Evolutionary conservation across 1,140 invertebrate species (phyloP).

Genomic region (Cherax destructor): DNA sequence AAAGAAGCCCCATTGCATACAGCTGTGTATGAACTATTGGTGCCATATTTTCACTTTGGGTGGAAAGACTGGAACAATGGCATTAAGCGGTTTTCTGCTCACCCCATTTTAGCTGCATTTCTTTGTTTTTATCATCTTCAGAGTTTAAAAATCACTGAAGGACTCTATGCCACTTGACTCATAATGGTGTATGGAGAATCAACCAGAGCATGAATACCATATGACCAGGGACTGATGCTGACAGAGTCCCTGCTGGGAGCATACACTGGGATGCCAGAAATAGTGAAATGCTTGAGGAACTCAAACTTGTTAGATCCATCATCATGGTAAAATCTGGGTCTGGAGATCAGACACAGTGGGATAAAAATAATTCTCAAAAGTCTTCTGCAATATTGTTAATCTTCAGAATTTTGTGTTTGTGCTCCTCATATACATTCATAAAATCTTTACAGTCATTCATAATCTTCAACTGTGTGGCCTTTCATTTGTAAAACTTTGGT

Average conservation of each 20-base stretch:
- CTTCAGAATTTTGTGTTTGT: not conserved
- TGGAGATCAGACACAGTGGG: constrained; percentile 54
- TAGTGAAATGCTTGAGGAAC: constrained; percentile 61
- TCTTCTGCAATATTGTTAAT: constrained; percentile 51
- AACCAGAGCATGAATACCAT: constrained; percentile 43
- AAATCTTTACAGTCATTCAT: constrained; percentile 40
- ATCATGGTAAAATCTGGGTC: constrained; percentile 39
- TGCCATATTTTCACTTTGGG: constrained; percentile 25
- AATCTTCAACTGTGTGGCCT: constrained; percentile 58
- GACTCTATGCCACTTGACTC: constrained; percentile 42
- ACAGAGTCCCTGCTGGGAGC: constrained; percentile 59
- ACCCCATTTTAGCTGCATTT: constrained; percentile 41
- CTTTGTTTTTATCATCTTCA: constrained; percentile 16
- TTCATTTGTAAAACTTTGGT: constrained; percentile 56
- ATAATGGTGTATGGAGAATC: constrained; percentile 53
- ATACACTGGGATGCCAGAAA: constrained; percentile 65
- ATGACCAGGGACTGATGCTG: constrained; percentile 63
- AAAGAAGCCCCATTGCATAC: constrained; percentile 55
- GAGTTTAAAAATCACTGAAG: no score
- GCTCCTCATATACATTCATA: constrained; percentile 14
- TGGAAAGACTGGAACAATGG: constrained; percentile 61
- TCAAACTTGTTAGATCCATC: constrained; percentile 50
- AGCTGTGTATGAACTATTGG: constrained; percentile 55
- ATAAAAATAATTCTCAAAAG: constrained; percentile 54
- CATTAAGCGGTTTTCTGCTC: constrained; percentile 56